Percentiles rank a stretch among this genome's conserved stretches.
Evolutionary conservation across 1,140 invertebrate genomes (phyloP).

Genomic region (Drosophila azteca): DNA sequence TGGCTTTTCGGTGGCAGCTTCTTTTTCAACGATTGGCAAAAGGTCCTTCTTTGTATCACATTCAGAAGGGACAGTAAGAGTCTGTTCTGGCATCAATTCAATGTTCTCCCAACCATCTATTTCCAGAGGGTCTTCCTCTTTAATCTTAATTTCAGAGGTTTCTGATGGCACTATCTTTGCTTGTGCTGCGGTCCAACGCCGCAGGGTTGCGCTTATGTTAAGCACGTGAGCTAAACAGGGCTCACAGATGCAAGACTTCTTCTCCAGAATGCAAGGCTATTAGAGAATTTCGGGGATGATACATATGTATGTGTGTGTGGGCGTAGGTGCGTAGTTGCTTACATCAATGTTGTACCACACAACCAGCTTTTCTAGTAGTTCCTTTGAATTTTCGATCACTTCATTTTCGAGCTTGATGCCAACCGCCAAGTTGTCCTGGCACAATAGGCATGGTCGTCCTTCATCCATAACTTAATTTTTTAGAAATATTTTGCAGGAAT

Average conservation of each 20-base stretch:
- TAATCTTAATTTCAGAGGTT: no score
- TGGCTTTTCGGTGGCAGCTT: no score
- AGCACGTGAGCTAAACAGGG: slow-evolving; percentile 2
- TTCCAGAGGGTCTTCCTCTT: slow-evolving; percentile 13
- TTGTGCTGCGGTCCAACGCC: slow-evolving; percentile 5
- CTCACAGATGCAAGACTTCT: slow-evolving; percentile 14
- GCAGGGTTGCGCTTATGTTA: slow-evolving; percentile 8
- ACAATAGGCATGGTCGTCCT: slow-evolving; percentile 13
- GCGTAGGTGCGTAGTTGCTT: background rate
- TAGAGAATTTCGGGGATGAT: background rate
- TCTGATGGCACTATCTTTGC: background rate
- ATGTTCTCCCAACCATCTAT: slow-evolving; percentile 27
- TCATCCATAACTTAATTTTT: slow-evolving; percentile 4
- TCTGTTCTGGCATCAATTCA: background rate
- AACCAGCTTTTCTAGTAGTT: slow-evolving; percentile 29
- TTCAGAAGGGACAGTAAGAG: background rate
- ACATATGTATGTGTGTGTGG: background rate
- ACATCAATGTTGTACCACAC: slow-evolving; percentile 43
- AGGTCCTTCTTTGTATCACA: no score
- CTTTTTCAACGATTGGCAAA: no score
- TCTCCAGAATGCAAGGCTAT: slow-evolving; percentile 4
- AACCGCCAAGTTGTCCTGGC: background rate
- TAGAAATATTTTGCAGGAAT: background rate
- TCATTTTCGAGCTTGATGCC: slow-evolving; percentile 14
- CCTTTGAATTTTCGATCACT: slow-evolving; percentile 12